These are phyloP conservation scores for Drosophila colorata DNA, from an alignment of 2,888 invertebrate genomes.

Conservation along the genomic window DNA sequence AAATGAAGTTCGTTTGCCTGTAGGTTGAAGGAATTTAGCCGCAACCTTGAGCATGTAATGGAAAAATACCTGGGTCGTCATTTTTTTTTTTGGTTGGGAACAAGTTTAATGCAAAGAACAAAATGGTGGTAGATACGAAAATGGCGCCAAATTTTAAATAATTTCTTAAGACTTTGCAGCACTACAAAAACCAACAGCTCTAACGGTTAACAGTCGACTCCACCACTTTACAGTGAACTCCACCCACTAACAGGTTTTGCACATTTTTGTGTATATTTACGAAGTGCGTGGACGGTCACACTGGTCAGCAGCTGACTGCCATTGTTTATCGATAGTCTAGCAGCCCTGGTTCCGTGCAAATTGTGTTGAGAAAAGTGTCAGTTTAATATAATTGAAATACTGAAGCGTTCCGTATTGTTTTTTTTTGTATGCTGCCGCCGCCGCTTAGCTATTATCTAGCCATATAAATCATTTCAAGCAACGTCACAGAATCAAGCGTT, in stretches of 20 bases:
- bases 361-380: constrained; percentile 61
- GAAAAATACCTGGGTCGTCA: constrained; percentile 28
- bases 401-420: constrained; percentile 48
- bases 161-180: neutral
- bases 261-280: neutral
- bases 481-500: constrained; percentile 16
- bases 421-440: constrained; percentile 45
- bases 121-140: neutral
- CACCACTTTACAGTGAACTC: constrained; percentile 4
- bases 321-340: constrained; percentile 43
- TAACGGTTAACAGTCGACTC: constrained; percentile 14
- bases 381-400: constrained; percentile 52
- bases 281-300: constrained; percentile 19
- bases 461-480: constrained; percentile 18
- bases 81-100: constrained; percentile 1
- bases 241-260: neutral
- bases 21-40: constrained; percentile 46
- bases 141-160: constrained; percentile 19
- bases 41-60: constrained; percentile 33
- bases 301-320: constrained; percentile 45
- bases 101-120: constrained; percentile 1
- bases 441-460: constrained; percentile 21
- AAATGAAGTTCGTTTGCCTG: constrained; percentile 44
- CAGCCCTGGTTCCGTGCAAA: constrained; percentile 45
- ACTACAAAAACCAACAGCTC: neutral